Base-by-base conservation (phyloP, 1,140 invertebrate genomes). In the Cydia amplana region DNA sequence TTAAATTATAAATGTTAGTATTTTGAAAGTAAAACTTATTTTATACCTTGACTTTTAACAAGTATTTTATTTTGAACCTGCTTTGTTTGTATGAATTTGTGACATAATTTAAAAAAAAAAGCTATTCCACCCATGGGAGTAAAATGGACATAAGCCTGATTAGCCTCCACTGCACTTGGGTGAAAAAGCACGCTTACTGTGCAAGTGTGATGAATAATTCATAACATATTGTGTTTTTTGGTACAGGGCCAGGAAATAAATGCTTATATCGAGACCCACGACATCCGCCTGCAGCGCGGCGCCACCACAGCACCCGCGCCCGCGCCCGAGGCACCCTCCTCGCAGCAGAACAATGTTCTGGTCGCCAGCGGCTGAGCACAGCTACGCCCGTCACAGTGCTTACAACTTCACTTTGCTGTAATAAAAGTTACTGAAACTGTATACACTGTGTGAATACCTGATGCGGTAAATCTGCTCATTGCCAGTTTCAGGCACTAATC, bases 241-340 rank as follows among this genome's bases (percentile, higher is more conserved):
- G 9, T n/a, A 12, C 20, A 60, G 93, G 98, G 98, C 5, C 92
- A 95, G 72, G 98, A 99, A 93, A 96, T 99, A 46, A 98, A 99
- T 88, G 96, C 98, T 79, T 99, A 97, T 90, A 97, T 98, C 87
- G 97, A 98, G 86, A 96, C 97, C 83, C 94, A 99, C 85, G 97
- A 98, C 88, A 98, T 99, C 82, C 95, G 94, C 85, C 95, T 97
- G 82, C 94, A 95, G 82, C 95, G 95, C 1, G 93, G 94, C 74
- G 95, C 87, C 76, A 84, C 79, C 74, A 79, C 84, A 16, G 89
- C 91, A 36, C 81, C 83, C 5, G 80, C 81, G 20, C 75, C 79
- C 4, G 87, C 20, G 64, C 81, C 88, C 5, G 75, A 75, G 4
- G 79, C 87, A 49, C 79, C 75, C 80, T 18, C 18, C 18, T 5